Conservation (phyloP, 2,113 vertebrate species). For the Oryzias javanicus region DNA sequence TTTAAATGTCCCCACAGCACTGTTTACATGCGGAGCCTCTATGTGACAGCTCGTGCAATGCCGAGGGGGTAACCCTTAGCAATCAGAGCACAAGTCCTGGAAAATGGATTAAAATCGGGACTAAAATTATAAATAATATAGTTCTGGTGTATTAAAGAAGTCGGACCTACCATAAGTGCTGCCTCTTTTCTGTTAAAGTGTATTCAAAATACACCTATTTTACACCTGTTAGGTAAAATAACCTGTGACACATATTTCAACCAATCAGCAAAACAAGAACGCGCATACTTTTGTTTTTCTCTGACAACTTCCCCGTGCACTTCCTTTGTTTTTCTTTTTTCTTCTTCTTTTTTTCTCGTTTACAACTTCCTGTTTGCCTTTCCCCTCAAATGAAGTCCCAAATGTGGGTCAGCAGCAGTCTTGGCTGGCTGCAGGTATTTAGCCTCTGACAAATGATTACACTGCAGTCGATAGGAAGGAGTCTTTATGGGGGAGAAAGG, state of each 20-base stretch:
- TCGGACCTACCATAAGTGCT: slow-evolving; percentile 6
- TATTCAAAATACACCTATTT: slow-evolving; percentile 26
- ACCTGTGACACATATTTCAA: neutral
- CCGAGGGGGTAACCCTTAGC: too few species aligned
- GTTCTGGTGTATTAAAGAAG: neutral
- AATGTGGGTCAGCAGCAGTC: slow-evolving; percentile 63
- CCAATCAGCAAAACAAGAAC: slow-evolving; percentile 30
- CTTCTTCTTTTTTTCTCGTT: slow-evolving; percentile 19
- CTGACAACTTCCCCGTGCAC: slow-evolving; percentile 10
- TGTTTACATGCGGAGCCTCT: neutral
- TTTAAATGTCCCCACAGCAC: slow-evolving; percentile 8
- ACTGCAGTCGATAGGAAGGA: slow-evolving; percentile 4
- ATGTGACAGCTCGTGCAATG: too few species aligned
- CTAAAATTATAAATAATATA: too few species aligned
- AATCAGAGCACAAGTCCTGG: too few species aligned
- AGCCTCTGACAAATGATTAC: slow-evolving; percentile 29
- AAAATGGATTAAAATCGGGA: too few species aligned
- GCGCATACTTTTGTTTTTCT: slow-evolving; percentile 28
- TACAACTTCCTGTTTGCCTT: slow-evolving; percentile 56
- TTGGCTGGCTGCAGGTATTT: slow-evolving; percentile 38
- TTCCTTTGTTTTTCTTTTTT: slow-evolving; percentile 55
- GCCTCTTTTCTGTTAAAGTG: slow-evolving; percentile 26
- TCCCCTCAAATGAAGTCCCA: slow-evolving; percentile 40
- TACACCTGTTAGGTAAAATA: neutral
- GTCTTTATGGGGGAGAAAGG: neutral